Evolutionary conservation across 1,140 invertebrate genomes (phyloP), one percentile per base, ranked within the genome.

Genomic region (Oedothorax gibbosus): DNA sequence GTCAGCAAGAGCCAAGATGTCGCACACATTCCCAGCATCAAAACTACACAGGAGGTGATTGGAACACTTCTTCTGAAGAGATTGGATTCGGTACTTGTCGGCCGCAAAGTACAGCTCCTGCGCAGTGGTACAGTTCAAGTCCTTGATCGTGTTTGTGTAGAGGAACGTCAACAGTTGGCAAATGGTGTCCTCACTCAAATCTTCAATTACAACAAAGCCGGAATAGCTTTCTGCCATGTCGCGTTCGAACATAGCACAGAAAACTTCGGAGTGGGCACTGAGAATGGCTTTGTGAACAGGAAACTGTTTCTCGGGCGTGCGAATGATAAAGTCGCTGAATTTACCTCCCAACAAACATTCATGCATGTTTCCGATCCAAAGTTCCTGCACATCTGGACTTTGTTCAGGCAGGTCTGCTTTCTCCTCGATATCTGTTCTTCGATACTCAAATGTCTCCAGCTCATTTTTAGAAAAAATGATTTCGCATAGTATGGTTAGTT

Each of bases 21-120:
- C 57, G 12, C 79, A 66, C 14, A 57, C 54, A 20, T 60, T 72
- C 10, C 15, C 20, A 54, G 20, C 1, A 15, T 18, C 57, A 4
- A 82, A 14, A 53, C 75, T 75, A 20, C 35, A n/a, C 15, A 54
- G 50, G 9, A 84, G 14, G 15, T 65, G 53, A 49, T 18, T 8
- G 51, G 72, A 71, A 54, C 81, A 84, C 7, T 53, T 57, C 56
- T 12, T 21, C 11, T 35, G 14, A 11, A 68, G n/a, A 20, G 65
- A 10, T 10, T 35, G 20, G 65, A 68, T 68, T 15, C 49, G 20
- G 65, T 68, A 68, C 49, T 68, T 68, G 49, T 68, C 65, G 11
- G 65, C 65, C 21, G 51, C 71, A 99, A 99, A 91, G 98, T 68
- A 68, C 15, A 68, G 15, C 35, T 68, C 9, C 8, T 14, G 49